A percentile compares a stretch with the other conserved stretches of the same genome.
phyloP scores from a whole-genome alignment of 2,113 vertebrate species.

The Struthio camelus region DNA sequence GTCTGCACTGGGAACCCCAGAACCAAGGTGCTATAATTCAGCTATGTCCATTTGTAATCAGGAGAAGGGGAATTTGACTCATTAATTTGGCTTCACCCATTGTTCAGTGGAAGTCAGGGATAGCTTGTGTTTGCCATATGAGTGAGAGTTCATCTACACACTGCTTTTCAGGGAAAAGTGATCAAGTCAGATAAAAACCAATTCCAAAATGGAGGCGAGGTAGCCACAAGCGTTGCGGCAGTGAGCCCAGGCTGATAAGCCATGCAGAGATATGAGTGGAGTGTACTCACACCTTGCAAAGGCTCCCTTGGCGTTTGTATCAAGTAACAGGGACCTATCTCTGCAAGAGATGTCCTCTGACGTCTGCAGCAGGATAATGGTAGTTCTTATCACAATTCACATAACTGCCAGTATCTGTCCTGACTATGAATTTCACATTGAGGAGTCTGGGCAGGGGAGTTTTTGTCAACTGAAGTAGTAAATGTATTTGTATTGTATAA shows the following conservation, averaged over 20 bases:
- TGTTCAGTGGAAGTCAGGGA: neutral
- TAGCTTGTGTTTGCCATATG: neutral
- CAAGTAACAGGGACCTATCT: neutral
- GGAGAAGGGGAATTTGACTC: neutral
- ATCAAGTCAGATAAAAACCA: neutral
- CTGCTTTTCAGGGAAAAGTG: neutral
- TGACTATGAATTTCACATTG: neutral
- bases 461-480: neutral
- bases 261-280: neutral
- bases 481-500: neutral
- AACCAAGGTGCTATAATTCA: neutral
- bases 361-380: neutral
- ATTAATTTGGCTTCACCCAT: neutral
- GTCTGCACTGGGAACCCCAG: neutral
- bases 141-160: rapidly evolving
- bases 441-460: neutral
- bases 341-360: neutral
- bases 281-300: neutral
- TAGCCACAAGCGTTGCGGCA: neutral
- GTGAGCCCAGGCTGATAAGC: neutral
- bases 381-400: neutral
- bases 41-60: neutral
- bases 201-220: neutral
- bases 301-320: neutral
- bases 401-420: neutral